phyloP scores from a whole-genome alignment of 2,113 vertebrate genomes.

The Colinus virginianus region DNA sequence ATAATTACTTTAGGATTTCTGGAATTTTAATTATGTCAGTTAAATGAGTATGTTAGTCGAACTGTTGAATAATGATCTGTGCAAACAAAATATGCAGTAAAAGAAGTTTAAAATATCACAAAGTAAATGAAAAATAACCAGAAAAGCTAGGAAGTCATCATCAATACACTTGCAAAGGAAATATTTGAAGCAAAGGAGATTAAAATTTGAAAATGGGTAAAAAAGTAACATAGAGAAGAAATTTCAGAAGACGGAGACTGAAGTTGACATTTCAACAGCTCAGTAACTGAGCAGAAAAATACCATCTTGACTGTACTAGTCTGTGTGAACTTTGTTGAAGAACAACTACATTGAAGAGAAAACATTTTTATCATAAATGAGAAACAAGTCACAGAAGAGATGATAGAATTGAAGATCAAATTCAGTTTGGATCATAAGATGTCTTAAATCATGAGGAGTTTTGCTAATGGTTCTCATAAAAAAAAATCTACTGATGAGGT shows the following conservation, averaged over 20 bases:
- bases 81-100: neutral
- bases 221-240: neutral
- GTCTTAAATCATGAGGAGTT: neutral
- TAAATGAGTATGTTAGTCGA: slow-evolving; percentile 31
- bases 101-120: neutral
- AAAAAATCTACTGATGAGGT: neutral
- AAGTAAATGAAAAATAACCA: slow-evolving; percentile 42
- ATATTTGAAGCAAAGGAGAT: neutral
- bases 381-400: neutral
- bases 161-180: neutral
- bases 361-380: neutral
- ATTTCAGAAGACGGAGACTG: neutral
- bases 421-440: neutral
- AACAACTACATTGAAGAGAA: neutral
- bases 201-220: neutral
- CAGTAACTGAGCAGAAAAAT: neutral
- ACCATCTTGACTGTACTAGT: fast-evolving
- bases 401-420: neutral
- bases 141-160: neutral
- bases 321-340: neutral
- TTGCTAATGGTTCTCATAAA: neutral
- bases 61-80: neutral
- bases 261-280: neutral
- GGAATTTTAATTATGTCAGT: slow-evolving; percentile 17
- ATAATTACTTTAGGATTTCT: slow-evolving; percentile 38